These are phyloP conservation scores for Propithecus coquereli DNA, from an alignment of 2,113 vertebrate genomes.

Conservation along the genomic window DNA sequence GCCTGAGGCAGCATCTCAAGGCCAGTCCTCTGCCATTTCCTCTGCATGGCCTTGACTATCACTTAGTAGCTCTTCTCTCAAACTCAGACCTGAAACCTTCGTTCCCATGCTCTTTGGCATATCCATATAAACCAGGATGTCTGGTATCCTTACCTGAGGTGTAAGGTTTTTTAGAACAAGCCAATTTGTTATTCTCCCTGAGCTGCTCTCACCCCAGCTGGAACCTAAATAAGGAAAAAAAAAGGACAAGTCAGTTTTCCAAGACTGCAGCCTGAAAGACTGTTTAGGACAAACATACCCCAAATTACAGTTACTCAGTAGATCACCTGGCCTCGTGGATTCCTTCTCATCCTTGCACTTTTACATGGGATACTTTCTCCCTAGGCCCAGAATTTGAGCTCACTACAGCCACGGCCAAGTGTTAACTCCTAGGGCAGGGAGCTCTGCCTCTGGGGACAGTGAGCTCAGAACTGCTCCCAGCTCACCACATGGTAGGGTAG, in stretches of 20 bases:
- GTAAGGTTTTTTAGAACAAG: constrained; percentile 99
- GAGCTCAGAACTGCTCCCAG: background rate
- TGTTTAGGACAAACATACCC: background rate
- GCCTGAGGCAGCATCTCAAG: background rate
- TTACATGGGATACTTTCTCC: background rate
- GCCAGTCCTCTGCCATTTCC: background rate
- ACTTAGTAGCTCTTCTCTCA: background rate
- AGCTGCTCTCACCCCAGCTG: constrained; percentile 98
- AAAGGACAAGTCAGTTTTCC: background rate
- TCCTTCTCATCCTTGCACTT: background rate
- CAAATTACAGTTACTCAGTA: background rate
- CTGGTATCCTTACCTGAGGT: constrained; percentile 91
- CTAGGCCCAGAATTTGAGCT: background rate
- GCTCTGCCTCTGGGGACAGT: background rate
- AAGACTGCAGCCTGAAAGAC: background rate
- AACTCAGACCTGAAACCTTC: background rate
- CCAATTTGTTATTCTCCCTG: constrained; percentile 98
- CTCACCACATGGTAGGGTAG: too few species aligned
- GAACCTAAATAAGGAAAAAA: constrained; percentile 84
- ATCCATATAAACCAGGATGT: fast-evolving
- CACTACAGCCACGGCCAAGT: background rate
- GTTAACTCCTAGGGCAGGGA: too few species aligned
- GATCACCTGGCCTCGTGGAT: fast-evolving
- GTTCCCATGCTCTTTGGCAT: fast-evolving
- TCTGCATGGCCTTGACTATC: background rate